These are phyloP conservation scores for Rhodeus uyekii DNA, from an alignment of 2,797 vertebrate species.

Conservation along the genomic window DNA sequence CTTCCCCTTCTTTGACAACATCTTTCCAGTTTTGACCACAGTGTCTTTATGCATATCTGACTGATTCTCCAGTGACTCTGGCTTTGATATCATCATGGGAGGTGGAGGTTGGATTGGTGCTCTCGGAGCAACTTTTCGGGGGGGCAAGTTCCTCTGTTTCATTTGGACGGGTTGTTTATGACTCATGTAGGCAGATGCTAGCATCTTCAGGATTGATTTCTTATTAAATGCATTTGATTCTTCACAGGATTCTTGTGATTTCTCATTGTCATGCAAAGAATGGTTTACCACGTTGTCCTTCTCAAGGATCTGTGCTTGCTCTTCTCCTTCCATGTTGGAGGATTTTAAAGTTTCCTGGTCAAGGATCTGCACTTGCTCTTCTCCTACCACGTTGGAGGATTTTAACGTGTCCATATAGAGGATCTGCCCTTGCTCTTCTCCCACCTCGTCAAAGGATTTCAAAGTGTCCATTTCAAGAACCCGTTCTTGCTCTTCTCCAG, in stretches of 20 bases:
- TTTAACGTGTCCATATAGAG: background rate
- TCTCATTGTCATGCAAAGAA: conserved; percentile 1
- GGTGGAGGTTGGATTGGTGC: conserved; percentile 59
- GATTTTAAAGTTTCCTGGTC: conserved; percentile 17
- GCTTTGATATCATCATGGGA: conserved; percentile 1
- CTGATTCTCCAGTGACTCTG: conserved; percentile 16
- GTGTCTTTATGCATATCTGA: conserved; percentile 59
- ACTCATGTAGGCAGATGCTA: conserved; percentile 77
- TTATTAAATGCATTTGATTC: conserved; percentile 43
- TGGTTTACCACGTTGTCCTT: background rate
- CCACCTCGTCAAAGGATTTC: background rate
- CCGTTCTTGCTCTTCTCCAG: background rate
- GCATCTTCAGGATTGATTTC: conserved; percentile 71
- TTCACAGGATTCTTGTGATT: background rate
- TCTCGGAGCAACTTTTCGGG: conserved; percentile 68
- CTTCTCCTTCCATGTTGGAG: background rate
- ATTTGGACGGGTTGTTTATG: conserved; percentile 52
- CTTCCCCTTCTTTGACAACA: conserved; percentile 48
- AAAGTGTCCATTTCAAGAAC: background rate
- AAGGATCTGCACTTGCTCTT: conserved; percentile 44
- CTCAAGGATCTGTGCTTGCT: background rate
- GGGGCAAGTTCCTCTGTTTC: conserved; percentile 50
- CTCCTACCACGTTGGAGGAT: background rate
- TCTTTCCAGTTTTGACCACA: conserved; percentile 66
- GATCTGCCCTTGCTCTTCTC: conserved; percentile 41